phyloP scores from a whole-genome alignment of 2,113 vertebrate genomes.

The Equus quagga region DNA sequence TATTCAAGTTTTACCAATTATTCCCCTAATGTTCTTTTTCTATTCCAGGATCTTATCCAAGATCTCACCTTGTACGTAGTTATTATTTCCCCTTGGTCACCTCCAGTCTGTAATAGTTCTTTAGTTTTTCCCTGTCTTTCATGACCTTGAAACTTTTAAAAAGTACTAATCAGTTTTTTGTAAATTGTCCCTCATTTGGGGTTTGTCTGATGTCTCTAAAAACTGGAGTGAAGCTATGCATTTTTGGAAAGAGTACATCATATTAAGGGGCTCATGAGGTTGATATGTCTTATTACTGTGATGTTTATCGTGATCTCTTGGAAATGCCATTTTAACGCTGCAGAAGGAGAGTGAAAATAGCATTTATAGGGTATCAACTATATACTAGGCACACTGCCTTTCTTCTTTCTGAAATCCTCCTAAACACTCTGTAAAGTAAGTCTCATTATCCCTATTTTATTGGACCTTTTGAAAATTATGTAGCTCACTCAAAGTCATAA shows the following conservation, averaged over 20 bases:
- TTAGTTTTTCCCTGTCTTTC: background rate
- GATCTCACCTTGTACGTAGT: background rate
- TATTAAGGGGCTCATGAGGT: background rate
- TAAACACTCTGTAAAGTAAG: background rate
- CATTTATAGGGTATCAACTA: background rate
- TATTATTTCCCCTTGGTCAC: background rate
- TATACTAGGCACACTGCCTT: background rate
- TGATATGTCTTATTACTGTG: background rate
- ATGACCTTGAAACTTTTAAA: background rate
- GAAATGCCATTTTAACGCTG: conserved; percentile 38
- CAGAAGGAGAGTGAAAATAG: background rate
- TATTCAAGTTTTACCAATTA: background rate
- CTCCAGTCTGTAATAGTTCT: background rate
- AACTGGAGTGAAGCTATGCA: background rate
- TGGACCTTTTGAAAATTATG: background rate
- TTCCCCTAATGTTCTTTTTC: background rate
- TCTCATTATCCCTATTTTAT: conserved; percentile 12
- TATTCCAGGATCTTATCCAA: conserved; percentile 28
- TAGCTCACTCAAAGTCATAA: background rate
- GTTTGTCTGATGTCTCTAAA: background rate
- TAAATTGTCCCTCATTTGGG: background rate
- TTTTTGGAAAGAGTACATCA: background rate
- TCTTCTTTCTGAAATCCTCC: conserved; percentile 9
- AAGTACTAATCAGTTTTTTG: background rate
- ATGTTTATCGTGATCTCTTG: background rate